A percentile compares a stretch with the other conserved stretches of the same genome.
Conservation (phyloP, 2,797 vertebrate species). For the Simalia tracyae region DNA sequence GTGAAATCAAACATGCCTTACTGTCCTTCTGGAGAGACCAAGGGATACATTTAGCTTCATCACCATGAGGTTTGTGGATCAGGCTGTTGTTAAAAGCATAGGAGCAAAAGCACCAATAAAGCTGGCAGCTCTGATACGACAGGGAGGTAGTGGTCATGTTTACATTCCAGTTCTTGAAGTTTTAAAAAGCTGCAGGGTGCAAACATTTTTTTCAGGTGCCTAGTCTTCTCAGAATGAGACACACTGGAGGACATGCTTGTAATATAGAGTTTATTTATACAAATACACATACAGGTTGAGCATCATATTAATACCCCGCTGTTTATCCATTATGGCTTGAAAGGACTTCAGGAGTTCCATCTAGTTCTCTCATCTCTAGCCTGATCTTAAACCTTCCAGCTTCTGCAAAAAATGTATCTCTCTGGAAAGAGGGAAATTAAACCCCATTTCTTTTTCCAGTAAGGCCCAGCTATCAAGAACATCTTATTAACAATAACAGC, state of each 20-base stretch:
- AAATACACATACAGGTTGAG: background rate
- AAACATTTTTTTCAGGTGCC: background rate
- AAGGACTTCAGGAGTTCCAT: background rate
- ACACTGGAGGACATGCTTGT: background rate
- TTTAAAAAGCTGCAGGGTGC: background rate
- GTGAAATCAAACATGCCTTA: background rate
- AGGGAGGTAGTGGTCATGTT: background rate
- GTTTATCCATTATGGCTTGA: background rate
- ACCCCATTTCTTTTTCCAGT: background rate
- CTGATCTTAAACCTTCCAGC: background rate
- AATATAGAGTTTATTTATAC: background rate
- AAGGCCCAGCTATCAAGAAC: background rate
- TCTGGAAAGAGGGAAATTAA: background rate
- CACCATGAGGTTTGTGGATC: background rate
- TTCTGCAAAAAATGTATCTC: background rate
- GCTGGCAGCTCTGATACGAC: background rate
- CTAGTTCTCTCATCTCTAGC: background rate
- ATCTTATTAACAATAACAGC: background rate
- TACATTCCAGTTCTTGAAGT: background rate
- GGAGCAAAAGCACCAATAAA: background rate
- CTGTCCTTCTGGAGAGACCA: background rate
- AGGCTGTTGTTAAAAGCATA: background rate
- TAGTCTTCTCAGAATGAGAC: background rate
- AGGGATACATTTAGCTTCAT: background rate
- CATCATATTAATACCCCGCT: background rate